These are phyloP conservation scores for Chironomus tepperi DNA, from an alignment of 1,140 invertebrate genomes.

Conservation along the genomic window DNA sequence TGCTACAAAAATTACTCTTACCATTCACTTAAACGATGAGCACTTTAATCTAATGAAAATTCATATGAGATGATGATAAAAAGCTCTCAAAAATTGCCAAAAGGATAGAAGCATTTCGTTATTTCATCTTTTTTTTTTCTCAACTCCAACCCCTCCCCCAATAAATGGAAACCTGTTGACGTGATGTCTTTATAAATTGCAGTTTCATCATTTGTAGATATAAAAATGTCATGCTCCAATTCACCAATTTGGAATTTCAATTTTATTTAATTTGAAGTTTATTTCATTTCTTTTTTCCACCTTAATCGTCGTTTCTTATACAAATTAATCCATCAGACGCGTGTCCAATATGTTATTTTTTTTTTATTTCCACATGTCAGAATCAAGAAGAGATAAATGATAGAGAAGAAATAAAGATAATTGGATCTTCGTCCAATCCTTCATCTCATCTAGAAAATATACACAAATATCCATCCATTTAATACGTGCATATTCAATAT, in stretches of 20 bases:
- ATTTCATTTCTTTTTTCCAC: not conserved
- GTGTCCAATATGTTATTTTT: constrained; percentile 7
- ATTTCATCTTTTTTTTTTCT: not conserved
- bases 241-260: not conserved
- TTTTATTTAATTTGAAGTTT: too few species aligned
- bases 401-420: not conserved
- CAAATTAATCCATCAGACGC: constrained; percentile 6
- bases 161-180: not conserved
- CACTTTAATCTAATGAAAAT: constrained; percentile 10
- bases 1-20: too few species aligned
- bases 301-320: not conserved
- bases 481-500: too few species aligned
- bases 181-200: not conserved
- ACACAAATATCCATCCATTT: too few species aligned
- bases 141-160: not conserved
- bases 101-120: too few species aligned
- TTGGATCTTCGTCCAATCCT: not conserved
- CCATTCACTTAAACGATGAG: constrained; percentile 3
- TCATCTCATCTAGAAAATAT: too few species aligned
- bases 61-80: not conserved
- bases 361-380: not conserved
- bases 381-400: not conserved
- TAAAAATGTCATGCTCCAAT: not conserved
- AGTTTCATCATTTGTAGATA: not conserved
- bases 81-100: too few species aligned